These are phyloP conservation scores for Cirrhinus molitorella DNA, from an alignment of 2,797 vertebrate genomes.

Conservation along the genomic window DNA sequence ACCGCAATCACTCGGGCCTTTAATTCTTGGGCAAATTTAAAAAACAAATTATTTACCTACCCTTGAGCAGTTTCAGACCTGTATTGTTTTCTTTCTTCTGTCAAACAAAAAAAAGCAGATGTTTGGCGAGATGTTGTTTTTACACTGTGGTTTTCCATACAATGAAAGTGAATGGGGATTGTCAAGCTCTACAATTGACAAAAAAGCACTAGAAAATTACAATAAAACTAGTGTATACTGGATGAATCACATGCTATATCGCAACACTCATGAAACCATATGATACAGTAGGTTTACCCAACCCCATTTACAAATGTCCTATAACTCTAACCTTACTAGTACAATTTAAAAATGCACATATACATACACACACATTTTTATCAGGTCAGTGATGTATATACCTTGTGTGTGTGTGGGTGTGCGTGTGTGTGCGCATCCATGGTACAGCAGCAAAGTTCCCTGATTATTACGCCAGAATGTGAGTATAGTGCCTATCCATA, in stretches of 20 bases:
- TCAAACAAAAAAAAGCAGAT: constrained; percentile 14
- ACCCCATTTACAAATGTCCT: no score
- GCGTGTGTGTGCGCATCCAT: no score
- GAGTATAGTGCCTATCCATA: no score
- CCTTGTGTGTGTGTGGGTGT: no score
- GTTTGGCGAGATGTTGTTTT: background rate
- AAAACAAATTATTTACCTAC: background rate
- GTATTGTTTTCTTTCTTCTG: background rate
- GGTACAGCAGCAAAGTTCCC: no score
- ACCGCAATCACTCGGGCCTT: background rate
- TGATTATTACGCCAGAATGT: no score
- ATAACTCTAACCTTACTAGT: background rate
- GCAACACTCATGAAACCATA: background rate
- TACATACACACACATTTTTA: no score
- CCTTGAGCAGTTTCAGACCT: background rate
- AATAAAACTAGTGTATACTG: background rate
- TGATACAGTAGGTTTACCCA: background rate
- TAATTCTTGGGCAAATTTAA: background rate
- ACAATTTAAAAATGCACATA: background rate
- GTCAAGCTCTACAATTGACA: background rate
- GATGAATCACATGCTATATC: background rate
- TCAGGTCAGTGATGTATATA: no score
- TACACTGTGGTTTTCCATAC: background rate
- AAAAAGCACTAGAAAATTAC: background rate
- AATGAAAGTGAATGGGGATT: background rate